phyloP scores from a whole-genome alignment of 64 coral and sea anemone species.

The Acropora yongei region DNA sequence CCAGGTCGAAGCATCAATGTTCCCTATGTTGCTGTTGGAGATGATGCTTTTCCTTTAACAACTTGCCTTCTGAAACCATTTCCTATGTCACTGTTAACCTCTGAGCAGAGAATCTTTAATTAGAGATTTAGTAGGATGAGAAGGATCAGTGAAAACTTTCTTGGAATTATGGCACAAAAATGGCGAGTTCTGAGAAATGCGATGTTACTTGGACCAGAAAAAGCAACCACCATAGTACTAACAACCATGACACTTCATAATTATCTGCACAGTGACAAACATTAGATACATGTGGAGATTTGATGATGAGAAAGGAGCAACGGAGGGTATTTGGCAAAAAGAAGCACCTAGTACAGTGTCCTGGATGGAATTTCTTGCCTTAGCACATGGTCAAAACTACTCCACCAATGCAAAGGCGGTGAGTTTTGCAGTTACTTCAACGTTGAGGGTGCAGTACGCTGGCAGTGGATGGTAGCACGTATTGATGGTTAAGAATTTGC shows the following conservation, averaged over 20 bases:
- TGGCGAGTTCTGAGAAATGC: slow-evolving; percentile 31
- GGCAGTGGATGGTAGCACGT: slow-evolving; percentile 24
- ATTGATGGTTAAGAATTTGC: slow-evolving; percentile 27
- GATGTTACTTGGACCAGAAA: slow-evolving; percentile 44
- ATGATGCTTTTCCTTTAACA: slow-evolving; percentile 35
- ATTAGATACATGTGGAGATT: not conserved
- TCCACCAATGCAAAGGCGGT: slow-evolving; percentile 1
- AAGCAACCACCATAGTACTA: slow-evolving; percentile 44
- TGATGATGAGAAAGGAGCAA: slow-evolving; percentile 7
- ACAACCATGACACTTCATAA: not conserved
- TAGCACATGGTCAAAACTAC: slow-evolving; percentile 13
- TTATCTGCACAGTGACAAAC: slow-evolving; percentile 7
- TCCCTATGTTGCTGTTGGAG: not conserved
- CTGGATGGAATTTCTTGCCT: not conserved
- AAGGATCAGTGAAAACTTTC: slow-evolving; percentile 47
- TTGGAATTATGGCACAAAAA: slow-evolving; percentile 65
- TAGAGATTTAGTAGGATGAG: slow-evolving; percentile 46
- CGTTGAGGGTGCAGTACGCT: slow-evolving; percentile 26
- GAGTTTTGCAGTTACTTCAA: slow-evolving; percentile 26
- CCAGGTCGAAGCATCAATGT: slow-evolving; percentile 10
- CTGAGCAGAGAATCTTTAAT: slow-evolving; percentile 41
- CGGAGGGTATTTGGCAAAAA: not conserved
- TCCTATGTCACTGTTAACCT: not conserved
- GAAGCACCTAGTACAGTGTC: slow-evolving; percentile 6
- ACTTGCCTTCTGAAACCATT: slow-evolving; percentile 23